Evolutionary conservation across 2,113 vertebrate genomes (phyloP), one percentile per base, ranked within the genome.

Genomic region (Butorides virescens): DNA sequence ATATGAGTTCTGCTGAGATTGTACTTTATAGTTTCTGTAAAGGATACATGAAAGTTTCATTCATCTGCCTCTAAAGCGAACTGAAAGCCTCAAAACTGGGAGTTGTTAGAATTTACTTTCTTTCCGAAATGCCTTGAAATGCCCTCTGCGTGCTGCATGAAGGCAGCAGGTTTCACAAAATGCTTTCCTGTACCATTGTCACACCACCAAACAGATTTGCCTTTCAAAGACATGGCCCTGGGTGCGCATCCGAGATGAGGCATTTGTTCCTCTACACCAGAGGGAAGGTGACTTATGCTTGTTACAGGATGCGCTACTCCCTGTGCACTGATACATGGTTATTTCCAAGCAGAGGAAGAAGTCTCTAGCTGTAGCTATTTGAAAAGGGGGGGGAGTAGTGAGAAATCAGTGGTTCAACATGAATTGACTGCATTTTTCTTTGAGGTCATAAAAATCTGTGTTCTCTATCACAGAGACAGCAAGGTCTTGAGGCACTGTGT

Each of bases 31-130:
- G 29, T 77, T 86, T 94, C 79, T 87, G 34, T 73, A 75, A 90
- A 72, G 49, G 30, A n/a, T 73, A 86, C 9, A 59, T 85, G 72
- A 83, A 94, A 65, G 19, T 73, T 88, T 86, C 36, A 78, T 71
- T 93, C 62, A 47, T 88, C 83, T 96, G 11, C 36, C 67, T 94
- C 82, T 95, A 46, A 93, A 76, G 61, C 70, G 18, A 93, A 67
- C 26, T 37, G 72, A 82, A 88, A 87, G 39, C 46, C 90, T 56
- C 62, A 95, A 95, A 89, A 37, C n/a, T 9, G 76, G 70, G 18
- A 67, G n/a, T 3, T 80, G 27, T 10, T 63, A 10, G 39, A 73
- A 94, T 50, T 15, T 32, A 34, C 17, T 42, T 90, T 44, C 25
- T 47, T 46, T 56, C 47, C 3, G 6, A 72, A 91, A 77, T 80